Evolutionary conservation across 2,888 invertebrate genomes (phyloP), one percentile per base, ranked within the genome.

Genomic region (Lasius fuliginosus): DNA sequence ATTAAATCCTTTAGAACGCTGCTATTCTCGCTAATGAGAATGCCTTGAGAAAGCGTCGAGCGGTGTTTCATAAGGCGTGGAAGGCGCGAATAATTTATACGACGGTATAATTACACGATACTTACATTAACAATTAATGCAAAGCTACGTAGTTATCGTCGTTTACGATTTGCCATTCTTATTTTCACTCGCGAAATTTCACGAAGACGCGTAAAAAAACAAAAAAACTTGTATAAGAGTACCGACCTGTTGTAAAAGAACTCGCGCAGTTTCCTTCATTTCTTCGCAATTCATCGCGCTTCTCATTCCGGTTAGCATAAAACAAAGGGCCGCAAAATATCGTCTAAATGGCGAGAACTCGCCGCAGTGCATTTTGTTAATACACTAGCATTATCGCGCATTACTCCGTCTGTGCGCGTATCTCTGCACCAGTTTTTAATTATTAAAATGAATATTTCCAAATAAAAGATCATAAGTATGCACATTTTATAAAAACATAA

Each of bases 1-100:
- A 69, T 85, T 85, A 85, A 83, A 83, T 76, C 83, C 83, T 83
- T 83, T 83, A 69, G 65, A 83, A 76, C 76, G 71, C 33, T 36
- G 33, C 81, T 65, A 62, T 58, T 69, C 74, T 60, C 60, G 68
- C 71, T 85, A 85, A 85, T 83, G 85, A 85, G 83, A 73, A 82
- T 64, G 23, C 83, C 83, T 81, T 46, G 69, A 69, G 79, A 69
- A 71, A 46, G 69, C 42, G 76, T 23, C 76, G 67, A 67, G 49
- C 40, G 30, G 79, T 30, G 69, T 33, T 62, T 81, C 79, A 81
- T 69, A 69, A 81, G 69, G 69, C 53, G 69, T 46, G 69, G 30
- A 65, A n/a, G 65, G 18, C 27, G 30, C 49, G 62, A 76, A 76
- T 75, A 83, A 83, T 83, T 76, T 69, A 62, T 30, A 58, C 23